These are phyloP conservation scores for Botia kubotai DNA, from an alignment of 2,797 vertebrate species.

Conservation along the genomic window DNA sequence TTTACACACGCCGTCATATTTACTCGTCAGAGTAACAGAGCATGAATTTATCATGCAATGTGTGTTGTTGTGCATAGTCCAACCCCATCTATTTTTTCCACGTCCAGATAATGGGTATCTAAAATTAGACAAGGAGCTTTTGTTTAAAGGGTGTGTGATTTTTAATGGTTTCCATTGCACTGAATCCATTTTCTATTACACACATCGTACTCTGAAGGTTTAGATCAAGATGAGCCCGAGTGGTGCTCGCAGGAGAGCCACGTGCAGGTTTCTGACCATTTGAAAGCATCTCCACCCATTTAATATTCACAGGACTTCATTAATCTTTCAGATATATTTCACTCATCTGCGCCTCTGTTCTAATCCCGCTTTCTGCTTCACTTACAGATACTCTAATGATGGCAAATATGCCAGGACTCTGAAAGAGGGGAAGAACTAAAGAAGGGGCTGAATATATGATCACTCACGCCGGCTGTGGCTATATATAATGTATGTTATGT, in stretches of 20 bases:
- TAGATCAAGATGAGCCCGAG: slow-evolving; percentile 59
- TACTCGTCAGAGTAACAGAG: slow-evolving; percentile 35
- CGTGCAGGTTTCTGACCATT: slow-evolving; percentile 60
- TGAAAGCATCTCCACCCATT: slow-evolving; percentile 64
- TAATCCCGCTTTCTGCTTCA: slow-evolving; percentile 22
- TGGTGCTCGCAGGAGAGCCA: slow-evolving; percentile 60
- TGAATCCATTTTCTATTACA: slow-evolving; percentile 57
- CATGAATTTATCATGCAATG: slow-evolving; percentile 50
- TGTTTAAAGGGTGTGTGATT: slow-evolving; percentile 56
- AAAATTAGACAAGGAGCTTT: slow-evolving; percentile 63
- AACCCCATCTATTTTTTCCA: slow-evolving; percentile 57
- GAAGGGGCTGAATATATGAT: slow-evolving; percentile 30
- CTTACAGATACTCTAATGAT: slow-evolving; percentile 24
- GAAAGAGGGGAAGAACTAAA: background rate
- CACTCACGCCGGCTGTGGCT: background rate
- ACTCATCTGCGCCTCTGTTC: slow-evolving; percentile 56
- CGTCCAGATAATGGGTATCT: slow-evolving; percentile 66
- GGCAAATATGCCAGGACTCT: slow-evolving; percentile 9
- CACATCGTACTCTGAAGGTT: slow-evolving; percentile 60
- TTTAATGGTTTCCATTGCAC: slow-evolving; percentile 58
- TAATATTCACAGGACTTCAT: slow-evolving; percentile 72
- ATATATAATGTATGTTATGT: slow-evolving; percentile 25
- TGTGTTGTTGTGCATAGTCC: slow-evolving; percentile 1
- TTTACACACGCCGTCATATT: slow-evolving; percentile 40
- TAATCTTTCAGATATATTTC: slow-evolving; percentile 68